A percentile compares a stretch with the other conserved stretches of the same genome.
These are phyloP conservation scores for Spongia lamella DNA, from an alignment of 37 sponge, comb jelly and placozoan genomes.

Conservation along the genomic window DNA sequence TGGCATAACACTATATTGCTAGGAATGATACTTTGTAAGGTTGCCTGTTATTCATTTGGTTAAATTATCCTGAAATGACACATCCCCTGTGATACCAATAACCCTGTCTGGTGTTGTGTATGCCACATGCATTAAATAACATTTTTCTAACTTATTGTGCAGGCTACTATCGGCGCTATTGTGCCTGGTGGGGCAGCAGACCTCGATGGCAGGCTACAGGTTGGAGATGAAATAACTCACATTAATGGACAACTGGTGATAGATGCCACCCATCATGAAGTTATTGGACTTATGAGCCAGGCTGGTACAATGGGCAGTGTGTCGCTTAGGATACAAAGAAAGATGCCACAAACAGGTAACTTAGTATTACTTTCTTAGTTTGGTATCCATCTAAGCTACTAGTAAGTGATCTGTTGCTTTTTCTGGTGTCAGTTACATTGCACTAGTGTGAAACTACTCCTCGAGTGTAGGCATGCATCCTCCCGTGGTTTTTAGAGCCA, in stretches of 20 bases:
- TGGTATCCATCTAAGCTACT: too few relatives aligned
- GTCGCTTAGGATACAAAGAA: neutral
- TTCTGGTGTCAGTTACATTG: neutral
- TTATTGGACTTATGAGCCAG: constrained; percentile 36
- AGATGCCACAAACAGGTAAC: constrained; percentile 12
- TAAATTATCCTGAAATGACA: too few relatives aligned
- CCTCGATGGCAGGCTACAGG: constrained; percentile 60
- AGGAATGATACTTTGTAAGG: too few relatives aligned
- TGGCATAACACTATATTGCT: too few relatives aligned
- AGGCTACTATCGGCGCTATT: constrained; percentile 56
- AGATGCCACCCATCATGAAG: constrained; percentile 48
- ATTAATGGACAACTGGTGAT: constrained; percentile 43
- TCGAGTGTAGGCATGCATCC: too few relatives aligned
- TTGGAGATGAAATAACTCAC: constrained; percentile 64
- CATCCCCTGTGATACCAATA: too few relatives aligned
- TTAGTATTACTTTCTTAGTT: too few relatives aligned
- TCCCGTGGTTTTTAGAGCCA: too few relatives aligned
- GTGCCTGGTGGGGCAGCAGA: constrained; percentile 66
- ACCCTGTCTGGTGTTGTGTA: too few relatives aligned
- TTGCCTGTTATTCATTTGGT: too few relatives aligned
- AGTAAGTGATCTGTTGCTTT: too few relatives aligned
- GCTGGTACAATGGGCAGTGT: constrained; percentile 13
- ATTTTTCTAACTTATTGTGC: neutral
- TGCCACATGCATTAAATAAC: too few relatives aligned
- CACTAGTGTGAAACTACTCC: neutral